Conservation (phyloP, 2,797 vertebrate genomes). For the Antennarius maculatus region DNA sequence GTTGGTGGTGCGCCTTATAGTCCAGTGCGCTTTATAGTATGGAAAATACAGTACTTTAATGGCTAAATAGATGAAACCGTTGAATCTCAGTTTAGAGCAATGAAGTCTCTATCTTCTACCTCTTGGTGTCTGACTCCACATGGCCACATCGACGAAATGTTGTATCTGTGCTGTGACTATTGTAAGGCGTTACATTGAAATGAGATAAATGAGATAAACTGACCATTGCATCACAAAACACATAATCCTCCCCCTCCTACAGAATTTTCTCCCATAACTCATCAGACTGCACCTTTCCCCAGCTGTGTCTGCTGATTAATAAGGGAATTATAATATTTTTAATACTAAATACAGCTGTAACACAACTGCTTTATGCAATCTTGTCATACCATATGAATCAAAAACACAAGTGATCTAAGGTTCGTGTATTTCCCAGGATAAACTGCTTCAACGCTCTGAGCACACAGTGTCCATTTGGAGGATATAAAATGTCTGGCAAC, state of each 20-base stretch:
- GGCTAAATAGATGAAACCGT: neutral
- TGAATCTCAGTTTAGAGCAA: neutral
- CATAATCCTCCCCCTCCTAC: neutral
- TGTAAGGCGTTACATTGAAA: neutral
- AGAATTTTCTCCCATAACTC: slow-evolving; percentile 2
- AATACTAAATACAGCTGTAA: slow-evolving; percentile 31
- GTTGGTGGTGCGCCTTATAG: too few species aligned
- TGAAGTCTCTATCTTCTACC: neutral
- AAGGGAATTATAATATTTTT: slow-evolving; percentile 36
- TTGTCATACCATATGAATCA: slow-evolving; percentile 39
- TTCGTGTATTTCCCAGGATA: slow-evolving; percentile 88
- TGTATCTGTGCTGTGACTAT: neutral
- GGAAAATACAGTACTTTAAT: neutral
- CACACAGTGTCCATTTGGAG: slow-evolving; percentile 98
- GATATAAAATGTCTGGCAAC: slow-evolving; percentile 99
- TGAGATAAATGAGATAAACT: slow-evolving; percentile 1
- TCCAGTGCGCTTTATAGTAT: too few species aligned
- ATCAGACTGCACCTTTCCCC: neutral
- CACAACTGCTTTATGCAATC: slow-evolving; percentile 18
- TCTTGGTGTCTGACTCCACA: neutral
- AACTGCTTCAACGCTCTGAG: slow-evolving; percentile 99
- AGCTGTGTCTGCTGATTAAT: slow-evolving; percentile 48
- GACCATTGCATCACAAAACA: neutral
- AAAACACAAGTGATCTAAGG: slow-evolving; percentile 58
- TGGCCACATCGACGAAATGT: neutral